Percentiles rank a stretch among this genome's conserved stretches.
Evolutionary conservation across 2,113 vertebrate species (phyloP).

Genomic region (Candoia aspera): DNA sequence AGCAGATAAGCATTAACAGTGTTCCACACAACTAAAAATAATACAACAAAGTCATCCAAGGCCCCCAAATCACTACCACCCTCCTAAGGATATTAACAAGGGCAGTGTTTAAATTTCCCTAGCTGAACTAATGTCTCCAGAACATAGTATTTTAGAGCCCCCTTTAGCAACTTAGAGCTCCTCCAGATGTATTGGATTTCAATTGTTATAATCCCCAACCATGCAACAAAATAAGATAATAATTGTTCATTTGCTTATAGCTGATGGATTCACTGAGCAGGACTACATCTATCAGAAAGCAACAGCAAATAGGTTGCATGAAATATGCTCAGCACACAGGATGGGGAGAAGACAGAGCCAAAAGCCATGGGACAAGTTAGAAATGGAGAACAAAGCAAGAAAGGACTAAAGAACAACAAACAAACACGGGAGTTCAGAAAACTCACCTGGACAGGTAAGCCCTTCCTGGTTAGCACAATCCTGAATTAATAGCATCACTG

Average conservation of each 20-base stretch:
- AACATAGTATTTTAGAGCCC: background rate
- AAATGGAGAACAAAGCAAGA: background rate
- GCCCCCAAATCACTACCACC: background rate
- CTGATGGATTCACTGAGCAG: background rate
- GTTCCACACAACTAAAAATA: background rate
- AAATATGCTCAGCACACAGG: background rate
- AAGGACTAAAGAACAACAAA: background rate
- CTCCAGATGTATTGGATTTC: background rate
- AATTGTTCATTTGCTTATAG: background rate
- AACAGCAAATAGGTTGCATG: background rate
- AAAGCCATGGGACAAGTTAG: background rate
- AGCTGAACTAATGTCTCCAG: background rate
- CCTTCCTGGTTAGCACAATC: background rate
- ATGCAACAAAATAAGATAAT: background rate
- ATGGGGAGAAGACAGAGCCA: background rate
- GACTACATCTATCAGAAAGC: background rate
- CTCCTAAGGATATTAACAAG: background rate
- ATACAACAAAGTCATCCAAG: background rate
- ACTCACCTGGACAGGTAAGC: background rate
- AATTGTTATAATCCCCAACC: background rate
- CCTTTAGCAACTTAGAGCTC: background rate
- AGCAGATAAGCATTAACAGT: background rate
- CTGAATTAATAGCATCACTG: background rate
- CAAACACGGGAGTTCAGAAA: background rate
- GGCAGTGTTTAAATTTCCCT: background rate